Evolutionary conservation across 2,888 invertebrate species (phyloP), one percentile per base, ranked within the genome.

Genomic region (Amblyteles armatorius): DNA sequence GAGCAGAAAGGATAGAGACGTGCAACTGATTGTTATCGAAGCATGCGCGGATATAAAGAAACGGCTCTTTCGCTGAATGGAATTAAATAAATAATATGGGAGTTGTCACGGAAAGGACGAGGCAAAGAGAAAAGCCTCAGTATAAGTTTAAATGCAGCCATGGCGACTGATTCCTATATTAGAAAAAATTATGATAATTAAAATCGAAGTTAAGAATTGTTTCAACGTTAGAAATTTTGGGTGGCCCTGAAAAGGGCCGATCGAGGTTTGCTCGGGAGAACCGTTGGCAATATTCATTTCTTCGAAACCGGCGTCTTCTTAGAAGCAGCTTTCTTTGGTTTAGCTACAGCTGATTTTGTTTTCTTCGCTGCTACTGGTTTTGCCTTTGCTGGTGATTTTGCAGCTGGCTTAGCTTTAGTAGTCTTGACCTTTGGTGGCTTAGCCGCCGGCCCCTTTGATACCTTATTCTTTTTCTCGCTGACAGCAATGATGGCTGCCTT

Each of bases 341-440:
- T 83, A 6, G 65, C 74, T 4, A 50, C 55, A 29, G 36, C 52
- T 1, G 67, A 26, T 76, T 79, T 83, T 3, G 63, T 55, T 48
- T 83, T 83, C n/a, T 83, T 84, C 5, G 74, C 26, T 40, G 77
- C 3, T n/a, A 67, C 67, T 26, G 83, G 60, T 36, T 84, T 84
- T 5, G 90, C 13, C 33, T 94, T 94, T 90, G 48, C 72, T 11
- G 77, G 69, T 5, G 88, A 57, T 40, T 87, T 88, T 5, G 81
- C 67, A 1, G 86, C 84, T 77, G 79, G 84, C 48, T 86, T 87
- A 3, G 85, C 33, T 19, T 81, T 81, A 3, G 82, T 82, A 3
- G 87, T 76, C 44, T 88, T 88, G 4, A 85, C 68, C n/a, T 88
- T 88, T 1, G 86, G 84, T 63, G 88, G 83, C 69, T 88, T 88